These are phyloP conservation scores for Agrenia bidenticulata DNA, from an alignment of 2,888 invertebrate genomes.

Conservation along the genomic window DNA sequence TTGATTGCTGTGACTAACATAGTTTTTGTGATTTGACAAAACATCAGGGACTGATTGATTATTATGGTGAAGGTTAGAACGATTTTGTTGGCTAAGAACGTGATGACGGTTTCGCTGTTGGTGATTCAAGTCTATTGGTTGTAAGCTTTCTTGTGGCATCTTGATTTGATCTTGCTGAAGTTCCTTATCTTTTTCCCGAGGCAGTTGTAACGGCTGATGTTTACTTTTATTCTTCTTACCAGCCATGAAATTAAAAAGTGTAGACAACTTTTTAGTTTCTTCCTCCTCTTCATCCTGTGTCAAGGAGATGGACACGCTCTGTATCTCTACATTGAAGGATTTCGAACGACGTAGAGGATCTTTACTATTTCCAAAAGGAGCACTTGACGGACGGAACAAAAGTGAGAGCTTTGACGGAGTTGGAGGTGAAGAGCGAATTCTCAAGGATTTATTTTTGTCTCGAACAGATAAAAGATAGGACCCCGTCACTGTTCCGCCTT, in stretches of 20 bases:
- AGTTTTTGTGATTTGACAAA: slow-evolving; percentile 33
- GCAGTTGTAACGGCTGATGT: slow-evolving; percentile 16
- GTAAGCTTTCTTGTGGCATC: no score
- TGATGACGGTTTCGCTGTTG: background rate
- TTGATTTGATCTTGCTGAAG: slow-evolving; percentile 9
- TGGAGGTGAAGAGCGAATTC: slow-evolving; percentile 39
- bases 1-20: background rate
- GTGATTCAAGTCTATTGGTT: background rate
- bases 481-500: slow-evolving; percentile 42
- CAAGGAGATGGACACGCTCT: slow-evolving; percentile 50
- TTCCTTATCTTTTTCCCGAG: slow-evolving; percentile 23
- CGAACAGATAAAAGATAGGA: slow-evolving; percentile 40
- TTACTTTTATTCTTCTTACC: slow-evolving; percentile 35
- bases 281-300: slow-evolving; percentile 46
- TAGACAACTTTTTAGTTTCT: slow-evolving; percentile 47
- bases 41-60: slow-evolving; percentile 43
- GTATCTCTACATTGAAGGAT: slow-evolving; percentile 51
- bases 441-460: slow-evolving; percentile 38
- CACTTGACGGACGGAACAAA: slow-evolving; percentile 46
- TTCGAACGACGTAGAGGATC: slow-evolving; percentile 48
- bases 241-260: slow-evolving; percentile 51
- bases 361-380: slow-evolving; percentile 43
- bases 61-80: slow-evolving; percentile 26
- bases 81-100: slow-evolving; percentile 23
- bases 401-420: slow-evolving; percentile 50